These are phyloP conservation scores for Marasmarcha lunaedactyla DNA, from an alignment of 2,888 invertebrate species.

Conservation along the genomic window DNA sequence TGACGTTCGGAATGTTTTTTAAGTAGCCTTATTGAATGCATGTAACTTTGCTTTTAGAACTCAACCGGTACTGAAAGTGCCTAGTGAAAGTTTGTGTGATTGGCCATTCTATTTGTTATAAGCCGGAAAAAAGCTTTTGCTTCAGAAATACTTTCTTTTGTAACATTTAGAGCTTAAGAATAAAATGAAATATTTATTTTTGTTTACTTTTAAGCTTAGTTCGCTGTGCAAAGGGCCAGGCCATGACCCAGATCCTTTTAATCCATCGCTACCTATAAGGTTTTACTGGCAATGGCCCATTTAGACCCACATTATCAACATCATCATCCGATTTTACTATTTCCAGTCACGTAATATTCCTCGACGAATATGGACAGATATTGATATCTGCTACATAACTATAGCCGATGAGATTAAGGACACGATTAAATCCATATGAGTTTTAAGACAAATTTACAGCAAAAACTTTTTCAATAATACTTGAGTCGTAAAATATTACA, in stretches of 20 bases:
- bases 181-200: neutral
- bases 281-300: constrained; percentile 69
- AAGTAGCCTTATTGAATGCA: constrained; percentile 40
- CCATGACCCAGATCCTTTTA: constrained; percentile 66
- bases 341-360: constrained; percentile 65
- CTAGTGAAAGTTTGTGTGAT: constrained; percentile 34
- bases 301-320: constrained; percentile 70
- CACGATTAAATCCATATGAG: constrained; percentile 38
- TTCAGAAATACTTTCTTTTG: neutral
- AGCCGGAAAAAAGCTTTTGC: constrained; percentile 1
- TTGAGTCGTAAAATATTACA: constrained; percentile 32
- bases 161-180: neutral
- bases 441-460: constrained; percentile 13
- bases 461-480: constrained; percentile 41
- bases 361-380: constrained; percentile 57
- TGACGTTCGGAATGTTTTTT: constrained; percentile 37
- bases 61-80: constrained; percentile 19
- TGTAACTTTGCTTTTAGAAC: constrained; percentile 46
- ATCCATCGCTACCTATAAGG: constrained; percentile 70
- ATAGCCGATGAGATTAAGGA: constrained; percentile 22
- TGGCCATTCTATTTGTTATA: constrained; percentile 22
- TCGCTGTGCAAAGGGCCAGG: constrained; percentile 51
- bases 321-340: constrained; percentile 70
- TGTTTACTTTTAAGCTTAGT: constrained; percentile 17
- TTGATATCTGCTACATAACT: constrained; percentile 30